phyloP scores from a whole-genome alignment of 1,140 invertebrate species.

The Trachymyrmex septentrionalis region DNA sequence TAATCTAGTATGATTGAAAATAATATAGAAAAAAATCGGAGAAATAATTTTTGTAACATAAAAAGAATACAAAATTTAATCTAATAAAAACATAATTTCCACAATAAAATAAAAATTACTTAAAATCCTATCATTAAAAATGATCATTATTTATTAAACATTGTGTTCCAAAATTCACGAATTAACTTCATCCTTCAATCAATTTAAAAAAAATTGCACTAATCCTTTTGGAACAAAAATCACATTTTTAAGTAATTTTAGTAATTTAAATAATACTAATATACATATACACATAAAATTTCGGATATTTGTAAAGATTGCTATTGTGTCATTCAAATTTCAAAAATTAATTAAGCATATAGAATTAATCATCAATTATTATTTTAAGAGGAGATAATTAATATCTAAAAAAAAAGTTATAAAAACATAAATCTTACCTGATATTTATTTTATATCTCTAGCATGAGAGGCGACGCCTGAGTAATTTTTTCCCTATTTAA shows the following conservation, averaged over 20 bases:
- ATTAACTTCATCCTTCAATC: slow-evolving; percentile 5
- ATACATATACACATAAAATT: not conserved
- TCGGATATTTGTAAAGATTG: slow-evolving; percentile 23
- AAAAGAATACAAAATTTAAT: not conserved
- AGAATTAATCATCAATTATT: slow-evolving; percentile 16
- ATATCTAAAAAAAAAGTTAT: slow-evolving; percentile 32
- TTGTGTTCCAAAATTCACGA: not conserved
- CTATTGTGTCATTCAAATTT: not conserved
- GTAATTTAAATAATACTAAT: slow-evolving; percentile 23
- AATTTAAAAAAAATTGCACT: not conserved
- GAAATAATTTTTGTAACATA: not conserved
- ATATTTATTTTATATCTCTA: slow-evolving; percentile 48
- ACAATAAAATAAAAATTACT: not conserved
- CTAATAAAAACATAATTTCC: not conserved
- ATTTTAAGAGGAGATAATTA: slow-evolving; percentile 23
- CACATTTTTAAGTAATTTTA: not conserved
- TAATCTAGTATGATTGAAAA: slow-evolving; percentile 6
- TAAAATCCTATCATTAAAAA: not conserved
- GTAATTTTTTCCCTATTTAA: slow-evolving; percentile 28
- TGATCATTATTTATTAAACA: not conserved
- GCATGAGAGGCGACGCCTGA: slow-evolving; percentile 18
- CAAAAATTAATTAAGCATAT: slow-evolving; percentile 21
- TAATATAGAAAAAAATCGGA: not conserved
- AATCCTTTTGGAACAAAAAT: not conserved
- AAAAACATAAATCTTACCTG: slow-evolving; percentile 52